Base-by-base conservation (phyloP, 2,888 invertebrate species). In the Micropterix aruncella region DNA sequence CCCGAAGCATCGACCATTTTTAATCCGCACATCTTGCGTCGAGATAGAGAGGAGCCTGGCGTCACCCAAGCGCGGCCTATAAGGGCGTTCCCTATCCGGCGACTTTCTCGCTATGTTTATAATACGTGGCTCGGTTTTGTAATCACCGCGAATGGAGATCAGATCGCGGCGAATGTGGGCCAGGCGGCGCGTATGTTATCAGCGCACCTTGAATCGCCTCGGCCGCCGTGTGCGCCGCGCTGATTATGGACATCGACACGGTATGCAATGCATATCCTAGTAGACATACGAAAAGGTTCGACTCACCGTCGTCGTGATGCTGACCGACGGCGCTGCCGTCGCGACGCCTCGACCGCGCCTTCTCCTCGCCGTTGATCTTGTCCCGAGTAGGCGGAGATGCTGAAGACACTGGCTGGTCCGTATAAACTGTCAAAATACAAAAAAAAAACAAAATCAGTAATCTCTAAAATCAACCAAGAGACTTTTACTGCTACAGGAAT, bases 311-410 rank as follows among this genome's bases (percentile, higher is more conserved):
- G 44, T 65, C 66, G 46, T 53, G 55, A 7, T 55, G 44, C 53
- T 12, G 63, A 51, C 3, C 14, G 4, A 69, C 66, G n/a, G 67
- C 57, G 65, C 76, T 63, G 54, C 69, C 63, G 57, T 70, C 66
- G 59, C 76, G 57, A 54, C 74, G 65, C 2, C 74, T 60, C 1
- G 67, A 74, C 45, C 77, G 66, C 45, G 79, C 79, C 64, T 83
- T 84, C 62, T 82, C 83, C 54, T 83, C 83, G 27, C 79, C 79
- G 55, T 81, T 77, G 54, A 83, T 74, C 69, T 85, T 86, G 63
- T 85, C 85, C 49, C 85, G 67, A 16, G 85, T 86, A 39, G 85
- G 85, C 40, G 86, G 85, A 2, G 85, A 85, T 36, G 84, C 84
- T 47, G 83, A 83, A 46, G 82, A 84, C 39, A 82, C 78, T 16